These are phyloP conservation scores for Drosophila baimaii DNA, from an alignment of 1,140 invertebrate species.

Conservation along the genomic window DNA sequence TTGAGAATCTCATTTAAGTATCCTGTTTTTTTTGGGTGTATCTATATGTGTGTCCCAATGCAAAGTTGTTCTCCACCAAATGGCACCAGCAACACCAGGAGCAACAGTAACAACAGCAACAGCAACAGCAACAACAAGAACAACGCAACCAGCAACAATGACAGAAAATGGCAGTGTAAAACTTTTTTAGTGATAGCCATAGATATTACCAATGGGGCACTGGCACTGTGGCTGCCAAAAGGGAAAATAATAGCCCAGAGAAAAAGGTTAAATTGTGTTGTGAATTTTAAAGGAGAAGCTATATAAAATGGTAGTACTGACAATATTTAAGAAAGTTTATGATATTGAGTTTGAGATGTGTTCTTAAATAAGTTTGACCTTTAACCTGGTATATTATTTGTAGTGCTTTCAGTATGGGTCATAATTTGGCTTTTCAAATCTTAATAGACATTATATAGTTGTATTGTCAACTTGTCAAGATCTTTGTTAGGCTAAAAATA, in stretches of 20 bases:
- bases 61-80: constrained; percentile 40
- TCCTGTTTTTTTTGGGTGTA: background rate
- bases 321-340: constrained; percentile 2
- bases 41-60: background rate
- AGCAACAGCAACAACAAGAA: constrained; percentile 17
- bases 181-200: constrained; percentile 67
- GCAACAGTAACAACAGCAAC: constrained; percentile 37
- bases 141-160: constrained; percentile 59
- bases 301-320: background rate
- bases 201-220: constrained; percentile 48
- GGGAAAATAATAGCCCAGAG: background rate
- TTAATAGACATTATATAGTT: too few species aligned
- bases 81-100: constrained; percentile 13
- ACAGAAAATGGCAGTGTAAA: constrained; percentile 76
- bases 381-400: too few species aligned
- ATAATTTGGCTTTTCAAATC: background rate
- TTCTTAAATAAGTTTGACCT: background rate
- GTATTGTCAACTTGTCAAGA: too few species aligned
- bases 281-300: background rate
- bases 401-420: too few species aligned
- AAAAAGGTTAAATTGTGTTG: constrained; percentile 8
- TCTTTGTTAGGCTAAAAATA: too few species aligned
- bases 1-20: background rate
- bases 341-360: background rate
- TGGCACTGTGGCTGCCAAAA: constrained; percentile 23